Evolutionary conservation across 2,888 invertebrate species (phyloP).

Genomic region (Acanthosoma haemorrhoidale): DNA sequence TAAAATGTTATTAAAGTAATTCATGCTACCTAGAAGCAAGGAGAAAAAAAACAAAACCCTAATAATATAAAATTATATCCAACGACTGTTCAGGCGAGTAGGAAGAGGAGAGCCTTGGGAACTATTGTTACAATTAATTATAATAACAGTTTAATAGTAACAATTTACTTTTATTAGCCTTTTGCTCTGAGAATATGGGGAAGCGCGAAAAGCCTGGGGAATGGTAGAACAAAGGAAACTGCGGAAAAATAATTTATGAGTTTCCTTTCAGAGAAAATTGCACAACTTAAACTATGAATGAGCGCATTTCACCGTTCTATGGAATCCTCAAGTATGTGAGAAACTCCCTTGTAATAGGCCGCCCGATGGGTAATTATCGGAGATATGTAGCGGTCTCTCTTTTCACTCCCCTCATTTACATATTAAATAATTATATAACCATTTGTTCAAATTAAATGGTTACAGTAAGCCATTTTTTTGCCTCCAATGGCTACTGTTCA

Average conservation of each 20-base stretch:
- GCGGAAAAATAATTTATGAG: constrained; percentile 23
- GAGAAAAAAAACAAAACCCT: not conserved
- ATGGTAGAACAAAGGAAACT: not conserved
- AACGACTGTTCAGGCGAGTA: too few relatives aligned
- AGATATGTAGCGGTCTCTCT: too few relatives aligned
- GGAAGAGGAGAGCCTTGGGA: not conserved
- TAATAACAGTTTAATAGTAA: constrained; percentile 2
- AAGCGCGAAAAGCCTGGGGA: not conserved
- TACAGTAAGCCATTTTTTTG: too few relatives aligned
- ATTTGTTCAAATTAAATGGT: too few relatives aligned
- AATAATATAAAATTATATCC: not conserved
- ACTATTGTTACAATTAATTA: constrained; percentile 19
- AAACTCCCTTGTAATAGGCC: not conserved
- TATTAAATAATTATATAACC: too few relatives aligned
- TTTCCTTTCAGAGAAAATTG: constrained; percentile 20
- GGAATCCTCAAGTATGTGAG: constrained; percentile 25
- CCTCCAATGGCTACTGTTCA: too few relatives aligned
- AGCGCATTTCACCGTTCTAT: constrained; percentile 4
- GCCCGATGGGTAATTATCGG: not conserved
- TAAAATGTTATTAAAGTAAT: not conserved
- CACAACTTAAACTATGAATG: constrained; percentile 25
- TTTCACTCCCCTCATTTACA: too few relatives aligned
- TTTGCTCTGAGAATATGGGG: not conserved
- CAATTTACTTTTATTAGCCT: constrained; percentile 26
- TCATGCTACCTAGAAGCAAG: not conserved